Evolutionary conservation across 2,797 vertebrate species (phyloP), one percentile per base, ranked within the genome.

Genomic region (Danio tinwini): DNA sequence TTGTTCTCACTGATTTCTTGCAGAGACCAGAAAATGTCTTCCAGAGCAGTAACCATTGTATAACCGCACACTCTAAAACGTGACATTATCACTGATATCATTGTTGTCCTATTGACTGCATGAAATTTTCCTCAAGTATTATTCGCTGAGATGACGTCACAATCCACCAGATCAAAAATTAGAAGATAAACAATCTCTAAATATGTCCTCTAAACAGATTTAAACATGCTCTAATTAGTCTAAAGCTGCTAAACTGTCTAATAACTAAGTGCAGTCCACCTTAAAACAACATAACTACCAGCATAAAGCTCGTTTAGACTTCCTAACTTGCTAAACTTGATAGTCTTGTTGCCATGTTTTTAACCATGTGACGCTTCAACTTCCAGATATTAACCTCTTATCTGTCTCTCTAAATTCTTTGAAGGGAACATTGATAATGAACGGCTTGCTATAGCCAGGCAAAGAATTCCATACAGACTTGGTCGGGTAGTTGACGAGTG

Each of bases 401-500:
- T 94, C 90, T 96, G 95, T 98, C 94, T 97, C 94, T 98, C 96
- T 96, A 97, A 97, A 97, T 96, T 97, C 95, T 97, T 96, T 97
- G 94, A 98, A 99, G 97, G 97, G 95, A 97, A 96, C 97, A 96
- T 93, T 97, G 97, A 98, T 98, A 96, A 96, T 96, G 97, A 99
- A 89, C 96, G 97, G 93, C 96, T 99, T 97, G 95, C 97, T 96
- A 97, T 98, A 96, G 97, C 97, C 95, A 97, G 97, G 95, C 97
- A 98, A 95, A 97, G 97, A 97, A 99, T 99, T 94, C 97, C 97
- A 93, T 98, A 96, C 96, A 96, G 97, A 94, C 97, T 98, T 91
- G 97, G 97, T 96, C 96, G 97, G 95, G 97, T 98, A 97, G 97
- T 99, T 96, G 97, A 99, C 95, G 97, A 99, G 92, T 99, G 97